Evolutionary conservation across 2,113 vertebrate genomes (phyloP), one percentile per base, ranked within the genome.

Genomic region (Elaphurus davidianus): DNA sequence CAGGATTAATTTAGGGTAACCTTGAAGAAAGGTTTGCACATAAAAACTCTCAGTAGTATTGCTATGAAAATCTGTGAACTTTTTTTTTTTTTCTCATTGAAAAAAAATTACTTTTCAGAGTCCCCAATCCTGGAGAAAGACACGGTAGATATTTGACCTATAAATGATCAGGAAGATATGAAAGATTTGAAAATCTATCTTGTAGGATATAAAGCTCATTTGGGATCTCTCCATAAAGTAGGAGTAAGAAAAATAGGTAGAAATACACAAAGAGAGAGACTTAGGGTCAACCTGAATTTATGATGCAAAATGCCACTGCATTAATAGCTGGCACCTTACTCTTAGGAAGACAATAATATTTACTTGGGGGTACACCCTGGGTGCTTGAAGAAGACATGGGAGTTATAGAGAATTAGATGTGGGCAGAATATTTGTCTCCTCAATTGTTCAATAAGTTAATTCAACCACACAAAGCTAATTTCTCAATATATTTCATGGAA

Each of bases 1-100:
- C 5, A 87, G 82, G 86, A 95, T 96, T 96, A 91, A 96, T 91
- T 95, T 89, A 81, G 60, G 81, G 40, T 94, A 55, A 93, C 78
- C 94, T 95, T 93, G 91, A 95, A 62, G 40, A 92, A 95, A 90
- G 47, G 2, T 60, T 97, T 91, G 36, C 62, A 84, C 5, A 64
- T 78, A 83, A 94, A 95, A 97, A 88, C 13, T 50, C 59, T 85
- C 79, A 62, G 94, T 95, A 94, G 82, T 67, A 93, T 90, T 87
- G 54, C n/a, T 28, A n/a, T 50, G 47, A 81, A 83, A 96, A 91
- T 87, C 30, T 86, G 19, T 87, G 43, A 91, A 64, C n/a, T 71
- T n/a, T 30, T 60, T 71, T 40, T 40, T 40, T 93, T 76, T 83
- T 85, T 89, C 64, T 91, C 15, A 45, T 45, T 94, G 78, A 47